Conservation (phyloP, 2,113 vertebrate species). For the Rousettus leschenaultii region DNA sequence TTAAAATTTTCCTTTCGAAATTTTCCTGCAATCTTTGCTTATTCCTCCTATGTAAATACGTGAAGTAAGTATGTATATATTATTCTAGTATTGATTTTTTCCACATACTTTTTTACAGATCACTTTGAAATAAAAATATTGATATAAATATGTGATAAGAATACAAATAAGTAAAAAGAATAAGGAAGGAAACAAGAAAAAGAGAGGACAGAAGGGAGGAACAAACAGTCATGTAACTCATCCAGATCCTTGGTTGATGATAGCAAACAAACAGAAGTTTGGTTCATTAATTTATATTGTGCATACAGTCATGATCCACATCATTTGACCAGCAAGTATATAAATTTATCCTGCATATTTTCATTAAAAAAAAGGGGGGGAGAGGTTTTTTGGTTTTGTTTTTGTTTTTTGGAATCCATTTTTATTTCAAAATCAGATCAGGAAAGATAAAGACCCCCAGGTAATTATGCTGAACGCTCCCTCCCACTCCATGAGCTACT, state of each 20-base stretch:
- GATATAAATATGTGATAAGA: neutral
- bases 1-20: neutral
- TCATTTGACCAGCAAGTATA: neutral
- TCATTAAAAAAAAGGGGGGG: neutral
- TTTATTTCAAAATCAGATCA: neutral
- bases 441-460: neutral
- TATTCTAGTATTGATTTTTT: neutral
- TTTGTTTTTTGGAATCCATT: neutral
- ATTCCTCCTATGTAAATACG: neutral
- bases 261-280: neutral
- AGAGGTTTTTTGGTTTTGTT: neutral
- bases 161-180: neutral
- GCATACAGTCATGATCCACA: neutral
- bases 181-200: neutral
- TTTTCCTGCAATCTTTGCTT: neutral
- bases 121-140: neutral
- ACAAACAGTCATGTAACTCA: neutral
- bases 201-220: neutral
- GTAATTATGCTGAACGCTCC: fast-evolving
- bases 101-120: neutral
- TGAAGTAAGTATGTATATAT: neutral
- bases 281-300: neutral
- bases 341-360: neutral
- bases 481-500: neutral
- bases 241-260: neutral